A percentile compares a stretch with the other conserved stretches of the same genome.
Conservation (phyloP, 2,797 vertebrate genomes). For the Rhodeus uyekii region DNA sequence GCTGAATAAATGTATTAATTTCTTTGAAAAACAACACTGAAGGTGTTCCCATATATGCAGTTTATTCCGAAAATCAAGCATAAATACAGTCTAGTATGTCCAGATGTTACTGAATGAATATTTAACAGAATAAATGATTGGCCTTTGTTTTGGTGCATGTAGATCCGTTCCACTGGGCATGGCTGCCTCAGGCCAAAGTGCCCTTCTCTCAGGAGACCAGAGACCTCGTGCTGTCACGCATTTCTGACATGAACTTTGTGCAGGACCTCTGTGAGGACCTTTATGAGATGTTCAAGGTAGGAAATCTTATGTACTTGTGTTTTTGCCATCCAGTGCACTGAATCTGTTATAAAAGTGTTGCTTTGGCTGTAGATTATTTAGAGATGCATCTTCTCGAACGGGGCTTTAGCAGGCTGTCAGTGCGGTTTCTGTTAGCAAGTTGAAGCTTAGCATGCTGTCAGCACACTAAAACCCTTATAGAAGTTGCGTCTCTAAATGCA, state of each 20-base stretch:
- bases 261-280: slow-evolving; percentile 99
- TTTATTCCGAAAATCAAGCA: not conserved
- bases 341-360: not conserved
- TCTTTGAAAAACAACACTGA: not conserved
- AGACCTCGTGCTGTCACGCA: slow-evolving; percentile 87
- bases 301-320: not conserved
- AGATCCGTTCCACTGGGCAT: slow-evolving; percentile 99
- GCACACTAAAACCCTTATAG: not conserved
- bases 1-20: not conserved
- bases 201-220: slow-evolving; percentile 93
- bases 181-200: slow-evolving; percentile 95
- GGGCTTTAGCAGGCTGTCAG: slow-evolving; percentile 4
- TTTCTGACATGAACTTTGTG: slow-evolving; percentile 98
- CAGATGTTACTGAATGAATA: not conserved
- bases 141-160: not conserved
- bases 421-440: not conserved
- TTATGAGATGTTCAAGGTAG: slow-evolving; percentile 93
- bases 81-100: not conserved
- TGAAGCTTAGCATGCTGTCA: slow-evolving; percentile 25
- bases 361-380: slow-evolving; percentile 9
- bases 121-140: not conserved
- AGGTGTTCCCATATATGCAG: not conserved
- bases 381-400: not conserved
- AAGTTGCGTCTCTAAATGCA: not conserved
- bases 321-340: not conserved